phyloP scores from a whole-genome alignment of 2,888 invertebrate genomes.

The Epistrophe eligans region DNA sequence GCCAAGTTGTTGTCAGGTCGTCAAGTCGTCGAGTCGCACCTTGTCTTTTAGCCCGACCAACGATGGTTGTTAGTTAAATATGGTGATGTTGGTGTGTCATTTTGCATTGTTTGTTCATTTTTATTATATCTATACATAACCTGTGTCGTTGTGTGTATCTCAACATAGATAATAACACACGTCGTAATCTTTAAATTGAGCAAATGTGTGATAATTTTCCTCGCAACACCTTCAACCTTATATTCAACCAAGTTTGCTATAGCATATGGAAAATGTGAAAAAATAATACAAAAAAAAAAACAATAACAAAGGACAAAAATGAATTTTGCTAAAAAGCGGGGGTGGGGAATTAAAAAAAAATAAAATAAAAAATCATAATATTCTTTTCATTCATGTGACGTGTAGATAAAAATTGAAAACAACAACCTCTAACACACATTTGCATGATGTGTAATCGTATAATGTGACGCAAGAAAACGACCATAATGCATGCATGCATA shows the following conservation, averaged over 20 bases:
- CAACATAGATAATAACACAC: conserved; percentile 67
- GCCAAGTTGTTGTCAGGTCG: conserved; percentile 69
- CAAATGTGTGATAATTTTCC: conserved; percentile 79
- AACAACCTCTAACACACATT: conserved; percentile 54
- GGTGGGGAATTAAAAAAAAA: conserved; percentile 49
- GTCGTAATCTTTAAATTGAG: conserved; percentile 77
- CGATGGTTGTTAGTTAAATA: conserved; percentile 2
- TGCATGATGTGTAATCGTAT: conserved; percentile 48
- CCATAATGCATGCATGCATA: conserved; percentile 22
- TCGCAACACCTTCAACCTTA: conserved; percentile 77
- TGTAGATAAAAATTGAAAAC: conserved; percentile 52
- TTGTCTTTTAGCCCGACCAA: conserved; percentile 19
- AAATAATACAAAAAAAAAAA: not conserved
- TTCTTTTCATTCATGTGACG: conserved; percentile 62
- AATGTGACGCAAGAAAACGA: conserved; percentile 29
- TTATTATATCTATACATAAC: not conserved
- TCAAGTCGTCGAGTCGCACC: conserved; percentile 67
- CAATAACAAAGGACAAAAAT: conserved; percentile 36
- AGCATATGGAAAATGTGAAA: conserved; percentile 1
- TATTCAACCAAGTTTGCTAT: conserved; percentile 37
- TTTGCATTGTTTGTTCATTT: conserved; percentile 52
- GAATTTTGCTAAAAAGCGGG: conserved; percentile 5
- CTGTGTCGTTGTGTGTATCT: conserved; percentile 34
- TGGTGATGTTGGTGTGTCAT: conserved; percentile 59
- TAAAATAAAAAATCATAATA: conserved; percentile 63